A percentile compares a stretch with the other conserved stretches of the same genome.
phyloP scores from a whole-genome alignment of 1,140 invertebrate genomes.

The Dendrolimus kikuchii region DNA sequence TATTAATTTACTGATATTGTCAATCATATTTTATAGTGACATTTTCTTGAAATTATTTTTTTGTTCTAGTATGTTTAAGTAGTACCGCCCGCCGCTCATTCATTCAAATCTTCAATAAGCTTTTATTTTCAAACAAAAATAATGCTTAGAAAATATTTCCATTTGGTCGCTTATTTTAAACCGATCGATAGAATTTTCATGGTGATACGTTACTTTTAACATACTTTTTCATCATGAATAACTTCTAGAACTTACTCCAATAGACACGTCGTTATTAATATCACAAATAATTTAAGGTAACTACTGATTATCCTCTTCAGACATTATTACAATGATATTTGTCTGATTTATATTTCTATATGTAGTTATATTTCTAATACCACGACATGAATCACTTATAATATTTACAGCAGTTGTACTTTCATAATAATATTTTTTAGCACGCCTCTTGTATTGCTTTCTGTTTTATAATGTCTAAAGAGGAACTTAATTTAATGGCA shows the following conservation, averaged over 20 bases:
- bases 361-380: background rate
- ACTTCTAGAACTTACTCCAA: conserved; percentile 24
- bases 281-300: conserved; percentile 68
- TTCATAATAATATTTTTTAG: background rate
- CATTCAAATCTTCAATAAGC: too few species aligned
- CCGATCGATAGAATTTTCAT: too few species aligned
- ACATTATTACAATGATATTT: conserved; percentile 16
- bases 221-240: too few species aligned
- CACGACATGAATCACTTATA: background rate
- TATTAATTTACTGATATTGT: conserved; percentile 1
- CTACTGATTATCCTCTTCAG: conserved; percentile 48
- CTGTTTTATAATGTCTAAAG: conserved; percentile 20
- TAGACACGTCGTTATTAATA: conserved; percentile 46
- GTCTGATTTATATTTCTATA: background rate
- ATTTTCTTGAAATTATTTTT: too few species aligned
- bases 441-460: too few species aligned
- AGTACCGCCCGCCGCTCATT: too few species aligned
- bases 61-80: too few species aligned
- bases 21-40: conserved; percentile 7
- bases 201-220: too few species aligned
- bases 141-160: too few species aligned
- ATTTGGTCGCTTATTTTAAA: too few species aligned
- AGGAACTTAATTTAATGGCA: conserved; percentile 63
- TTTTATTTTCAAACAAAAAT: too few species aligned
- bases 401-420: conserved; percentile 21